These are phyloP conservation scores for Semibalanus balanoides DNA, from an alignment of 1,140 invertebrate species.

Conservation along the genomic window DNA sequence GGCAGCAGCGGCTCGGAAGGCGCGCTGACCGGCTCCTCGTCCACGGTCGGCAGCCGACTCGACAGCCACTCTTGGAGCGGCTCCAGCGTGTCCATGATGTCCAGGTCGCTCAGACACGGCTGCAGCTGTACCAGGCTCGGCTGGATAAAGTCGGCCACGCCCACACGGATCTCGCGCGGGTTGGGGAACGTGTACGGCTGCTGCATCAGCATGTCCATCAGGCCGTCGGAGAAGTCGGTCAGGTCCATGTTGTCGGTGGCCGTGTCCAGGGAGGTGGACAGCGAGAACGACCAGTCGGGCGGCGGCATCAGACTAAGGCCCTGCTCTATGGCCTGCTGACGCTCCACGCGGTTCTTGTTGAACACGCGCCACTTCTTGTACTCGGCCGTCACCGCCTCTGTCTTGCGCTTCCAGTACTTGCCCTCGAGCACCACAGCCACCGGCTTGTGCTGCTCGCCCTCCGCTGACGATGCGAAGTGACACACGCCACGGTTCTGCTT, in stretches of 20 bases:
- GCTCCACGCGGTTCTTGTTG: slow-evolving; percentile 48
- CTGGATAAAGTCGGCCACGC: slow-evolving; percentile 79
- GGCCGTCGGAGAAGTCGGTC: background rate
- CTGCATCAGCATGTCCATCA: slow-evolving; percentile 26
- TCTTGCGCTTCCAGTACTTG: slow-evolving; percentile 97
- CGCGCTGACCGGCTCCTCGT: background rate
- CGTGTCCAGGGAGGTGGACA: background rate
- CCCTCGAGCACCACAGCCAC: slow-evolving; percentile 84
- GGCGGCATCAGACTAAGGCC: background rate
- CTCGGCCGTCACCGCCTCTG: slow-evolving; percentile 91
- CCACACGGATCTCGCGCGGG: slow-evolving; percentile 66
- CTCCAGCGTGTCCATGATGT: slow-evolving; percentile 62
- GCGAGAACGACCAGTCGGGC: background rate
- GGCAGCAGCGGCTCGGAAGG: slow-evolving; percentile 18
- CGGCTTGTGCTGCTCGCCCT: slow-evolving; percentile 87
- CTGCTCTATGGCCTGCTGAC: background rate
- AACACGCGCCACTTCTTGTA: slow-evolving; percentile 99
- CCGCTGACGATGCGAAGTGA: slow-evolving; percentile 89
- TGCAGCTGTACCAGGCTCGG: slow-evolving; percentile 90
- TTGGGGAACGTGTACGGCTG: slow-evolving; percentile 93
- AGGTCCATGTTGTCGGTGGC: background rate
- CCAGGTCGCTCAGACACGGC: slow-evolving; percentile 92
- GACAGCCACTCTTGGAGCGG: slow-evolving; percentile 43
- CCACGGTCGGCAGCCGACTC: background rate
- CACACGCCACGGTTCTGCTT: slow-evolving; percentile 97